Base-by-base conservation (phyloP, 2,113 vertebrate genomes). In the Leptobrachium ailaonicum region DNA sequence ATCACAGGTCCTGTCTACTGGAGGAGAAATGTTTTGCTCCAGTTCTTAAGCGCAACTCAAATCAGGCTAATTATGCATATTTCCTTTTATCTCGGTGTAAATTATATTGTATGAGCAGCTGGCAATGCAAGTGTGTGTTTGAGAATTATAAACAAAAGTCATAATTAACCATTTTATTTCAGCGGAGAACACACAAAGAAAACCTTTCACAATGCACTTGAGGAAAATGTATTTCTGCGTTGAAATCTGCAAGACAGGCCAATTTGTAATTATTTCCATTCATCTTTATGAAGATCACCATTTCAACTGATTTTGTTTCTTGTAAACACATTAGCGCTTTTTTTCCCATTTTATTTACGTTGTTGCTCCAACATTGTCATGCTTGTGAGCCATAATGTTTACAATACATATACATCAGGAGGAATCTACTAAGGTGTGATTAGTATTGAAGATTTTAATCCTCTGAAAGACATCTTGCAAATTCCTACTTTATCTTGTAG, bases 61-160 rank as follows among this genome's bases (percentile, higher is more conserved):
- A 81, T 81, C 64, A 69, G 71, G 53, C 71, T 75, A 81, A 81
- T 81, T 81, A 81, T 81, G 79, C 73, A 68, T 60, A 69, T 75
- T 81, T 56, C 20, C 66, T 81, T 81, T 81, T 81, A 81, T 81
- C 79, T 69, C 64, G 79, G 72, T 75, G 54, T 81, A 75, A 81
- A 81, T 81, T 81, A 81, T 81, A 81, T 81, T 81, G 71, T 75
- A 81, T 20, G 53, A 81, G 79, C 79, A 81, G 64, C 71, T 81
- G 79, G 50, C 62, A 75, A 62, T 50, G 71, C 41, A 47, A 69
- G 54, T 75, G 72, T 60, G 53, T 75, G 64, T 81, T 81, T 73
- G 70, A 66, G 64, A 81, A 81, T 56, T 74, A 75, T 69, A 81
- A 81, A 60, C 66, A 81, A 80, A 80, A 75, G 79, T 81, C 79